phyloP scores from a whole-genome alignment of 2,797 vertebrate genomes.

The Mus spretus region DNA sequence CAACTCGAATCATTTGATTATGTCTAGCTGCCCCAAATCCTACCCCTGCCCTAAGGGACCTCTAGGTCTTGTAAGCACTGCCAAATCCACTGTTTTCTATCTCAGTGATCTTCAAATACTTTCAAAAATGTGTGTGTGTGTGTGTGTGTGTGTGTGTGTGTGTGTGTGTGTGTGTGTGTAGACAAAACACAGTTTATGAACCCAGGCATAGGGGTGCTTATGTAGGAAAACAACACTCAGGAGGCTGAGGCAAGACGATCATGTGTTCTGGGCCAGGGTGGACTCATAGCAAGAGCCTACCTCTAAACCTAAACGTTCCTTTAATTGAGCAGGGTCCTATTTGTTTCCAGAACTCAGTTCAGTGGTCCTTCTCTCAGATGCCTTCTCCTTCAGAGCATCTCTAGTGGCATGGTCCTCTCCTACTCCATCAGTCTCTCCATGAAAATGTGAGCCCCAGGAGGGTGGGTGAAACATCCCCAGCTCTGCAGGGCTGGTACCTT shows the following conservation, averaged over 20 bases:
- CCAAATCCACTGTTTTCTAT: background rate
- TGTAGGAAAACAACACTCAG: background rate
- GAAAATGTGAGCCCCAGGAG: background rate
- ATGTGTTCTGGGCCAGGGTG: background rate
- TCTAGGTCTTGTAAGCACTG: background rate
- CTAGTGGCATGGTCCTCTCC: background rate
- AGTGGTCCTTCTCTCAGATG: background rate
- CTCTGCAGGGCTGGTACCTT: background rate
- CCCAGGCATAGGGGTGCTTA: background rate
- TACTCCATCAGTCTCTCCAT: background rate
- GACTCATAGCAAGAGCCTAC: background rate
- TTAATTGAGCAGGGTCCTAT: background rate
- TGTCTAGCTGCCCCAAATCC: background rate
- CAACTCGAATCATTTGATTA: background rate
- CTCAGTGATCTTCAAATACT: background rate
- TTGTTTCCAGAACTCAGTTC: conserved; percentile 1
- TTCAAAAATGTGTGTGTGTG: background rate
- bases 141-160: background rate
- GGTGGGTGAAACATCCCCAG: rapidly evolving
- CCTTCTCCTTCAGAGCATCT: background rate
- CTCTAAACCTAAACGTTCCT: background rate
- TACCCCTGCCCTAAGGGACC: background rate
- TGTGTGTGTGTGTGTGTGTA: background rate
- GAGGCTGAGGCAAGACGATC: too few species aligned
- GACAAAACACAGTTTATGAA: background rate